These are phyloP conservation scores for Saguinus midas DNA, from an alignment of 2,113 vertebrate genomes.

Conservation along the genomic window DNA sequence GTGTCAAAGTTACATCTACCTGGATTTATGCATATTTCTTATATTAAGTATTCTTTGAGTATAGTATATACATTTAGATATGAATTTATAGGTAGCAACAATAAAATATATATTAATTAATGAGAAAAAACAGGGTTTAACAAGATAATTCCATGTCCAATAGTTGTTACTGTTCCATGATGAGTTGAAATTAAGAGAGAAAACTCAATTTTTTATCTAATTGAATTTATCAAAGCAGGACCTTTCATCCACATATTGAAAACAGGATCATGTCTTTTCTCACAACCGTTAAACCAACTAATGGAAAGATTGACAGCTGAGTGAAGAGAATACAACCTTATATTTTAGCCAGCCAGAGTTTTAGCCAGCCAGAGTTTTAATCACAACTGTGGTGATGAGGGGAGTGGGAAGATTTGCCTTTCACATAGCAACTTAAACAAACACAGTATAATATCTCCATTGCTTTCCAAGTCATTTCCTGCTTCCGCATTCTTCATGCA, in stretches of 20 bases:
- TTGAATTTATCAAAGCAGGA: constrained; percentile 88
- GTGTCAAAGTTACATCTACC: not conserved
- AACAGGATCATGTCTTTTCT: constrained; percentile 56
- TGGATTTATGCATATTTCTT: not conserved
- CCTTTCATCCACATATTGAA: constrained; percentile 68
- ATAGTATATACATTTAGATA: constrained; percentile 23
- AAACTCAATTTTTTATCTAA: constrained; percentile 85
- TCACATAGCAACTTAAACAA: constrained; percentile 55
- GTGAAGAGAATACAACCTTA: constrained; percentile 56
- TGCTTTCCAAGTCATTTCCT: constrained; percentile 47
- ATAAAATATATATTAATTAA: not conserved
- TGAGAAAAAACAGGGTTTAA: not conserved
- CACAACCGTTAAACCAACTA: constrained; percentile 55
- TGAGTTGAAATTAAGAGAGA: constrained; percentile 56
- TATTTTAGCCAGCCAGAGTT: constrained; percentile 9
- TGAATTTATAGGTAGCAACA: not conserved
- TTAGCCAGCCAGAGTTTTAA: constrained; percentile 66
- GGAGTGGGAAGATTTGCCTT: constrained; percentile 60
- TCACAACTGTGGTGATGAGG: constrained; percentile 46
- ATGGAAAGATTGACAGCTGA: constrained; percentile 71
- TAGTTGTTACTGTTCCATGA: constrained; percentile 83
- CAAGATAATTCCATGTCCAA: constrained; percentile 53
- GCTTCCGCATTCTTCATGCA: constrained; percentile 39
- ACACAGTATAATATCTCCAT: not conserved
- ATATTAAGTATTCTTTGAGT: not conserved